Base-by-base conservation (phyloP, 2,113 vertebrate genomes). In the Eira barbara region DNA sequence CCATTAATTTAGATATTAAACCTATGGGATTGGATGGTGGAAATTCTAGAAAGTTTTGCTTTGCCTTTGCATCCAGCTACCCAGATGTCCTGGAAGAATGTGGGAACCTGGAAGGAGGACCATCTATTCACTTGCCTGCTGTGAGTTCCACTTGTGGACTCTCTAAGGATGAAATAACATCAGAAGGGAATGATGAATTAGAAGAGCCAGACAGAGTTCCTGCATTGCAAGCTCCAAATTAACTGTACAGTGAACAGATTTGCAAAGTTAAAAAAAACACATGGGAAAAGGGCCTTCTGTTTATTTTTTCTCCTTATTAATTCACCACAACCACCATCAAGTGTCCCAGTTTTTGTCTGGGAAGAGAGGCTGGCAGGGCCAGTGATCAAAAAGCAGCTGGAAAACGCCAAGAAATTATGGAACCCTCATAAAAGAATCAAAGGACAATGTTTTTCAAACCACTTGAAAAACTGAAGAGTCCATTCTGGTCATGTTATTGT, bases 401-500 rank as follows among this genome's bases (percentile, higher is more conserved):
- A 98, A 99, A 99, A 97, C 96, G 96, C 98, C 98, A 97, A 98
- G 97, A 98, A 98, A 98, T 98, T 98, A 96, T 95, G 97, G 96
- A 80, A 87, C 69, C 52, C 96, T 98, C 23, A 11, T 96, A 95
- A 98, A 98, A 98, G 89, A 98, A 97, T 93, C 21, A 73, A 97
- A 91, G 74, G 98, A 93, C 25, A 25, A 18, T 97, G 91, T 76
- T 95, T 97, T 97, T 98, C 63, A 98, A 98, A 96, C 96, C 47
- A 5, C 97, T 98, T 96, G 78, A 96, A 94, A 52, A 7, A 91
- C 91, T 74, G 94, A 93, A 31, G 79, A 71, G 57, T 97, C 94
- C 81, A 13, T 98, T 95, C 88, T 98, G 89, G 78, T 90, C 59
- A 6, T 2, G 15, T 8, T 27, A 25, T 73, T 97, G 47, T 78